phyloP scores from a whole-genome alignment of 2,797 vertebrate species.

The Xiphorhynchus erythropygius region DNA sequence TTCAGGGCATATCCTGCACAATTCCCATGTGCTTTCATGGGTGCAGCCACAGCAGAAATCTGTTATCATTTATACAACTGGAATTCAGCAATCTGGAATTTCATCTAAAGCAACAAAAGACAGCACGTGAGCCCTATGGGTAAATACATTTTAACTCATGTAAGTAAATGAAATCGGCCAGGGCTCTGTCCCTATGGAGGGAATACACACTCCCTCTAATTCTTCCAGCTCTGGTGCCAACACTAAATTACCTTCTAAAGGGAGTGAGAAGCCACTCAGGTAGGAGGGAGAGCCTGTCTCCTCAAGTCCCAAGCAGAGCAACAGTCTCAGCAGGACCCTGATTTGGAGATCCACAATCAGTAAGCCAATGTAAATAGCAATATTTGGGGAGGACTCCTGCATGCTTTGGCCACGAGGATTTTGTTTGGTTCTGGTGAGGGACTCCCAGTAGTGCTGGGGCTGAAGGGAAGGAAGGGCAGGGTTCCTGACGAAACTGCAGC shows the following conservation, averaged over 20 bases:
- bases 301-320: neutral
- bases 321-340: neutral
- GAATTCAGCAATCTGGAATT: constrained; percentile 58
- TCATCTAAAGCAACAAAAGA: constrained; percentile 55
- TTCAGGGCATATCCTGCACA: constrained; percentile 35
- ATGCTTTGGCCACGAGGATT: neutral
- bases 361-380: neutral
- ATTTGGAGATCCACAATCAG: neutral
- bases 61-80: constrained; percentile 56
- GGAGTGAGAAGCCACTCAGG: neutral
- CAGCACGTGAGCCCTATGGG: constrained; percentile 35
- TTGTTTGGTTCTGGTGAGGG: constrained; percentile 34
- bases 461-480: constrained; percentile 44
- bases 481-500: constrained; percentile 31
- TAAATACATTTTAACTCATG: constrained; percentile 40
- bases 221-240: neutral
- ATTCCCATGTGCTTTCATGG: neutral
- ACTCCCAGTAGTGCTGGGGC: neutral
- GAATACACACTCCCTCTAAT: neutral
- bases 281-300: neutral
- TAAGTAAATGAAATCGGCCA: constrained; percentile 33
- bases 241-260: neutral
- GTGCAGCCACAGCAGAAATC: constrained; percentile 50
- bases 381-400: neutral
- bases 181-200: neutral